These are phyloP conservation scores for Sebastes matsubarae DNA, from an alignment of 2,797 vertebrate species.

Conservation along the genomic window DNA sequence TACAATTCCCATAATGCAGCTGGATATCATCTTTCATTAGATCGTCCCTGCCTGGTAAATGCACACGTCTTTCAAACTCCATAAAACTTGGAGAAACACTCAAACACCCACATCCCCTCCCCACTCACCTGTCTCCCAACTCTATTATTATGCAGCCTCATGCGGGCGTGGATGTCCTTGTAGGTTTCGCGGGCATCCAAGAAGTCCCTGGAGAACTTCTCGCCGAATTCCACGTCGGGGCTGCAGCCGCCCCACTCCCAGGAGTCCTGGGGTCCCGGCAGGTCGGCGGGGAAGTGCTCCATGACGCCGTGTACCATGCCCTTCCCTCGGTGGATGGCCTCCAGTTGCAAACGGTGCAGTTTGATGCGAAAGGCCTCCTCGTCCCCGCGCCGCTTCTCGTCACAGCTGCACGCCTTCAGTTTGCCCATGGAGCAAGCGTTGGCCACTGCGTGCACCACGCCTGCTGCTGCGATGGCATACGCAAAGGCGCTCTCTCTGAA, in stretches of 20 bases:
- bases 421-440: constrained; percentile 97
- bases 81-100: not conserved
- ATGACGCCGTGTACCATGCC: constrained; percentile 97
- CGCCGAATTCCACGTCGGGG: constrained; percentile 96
- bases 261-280: constrained; percentile 92
- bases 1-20: not conserved
- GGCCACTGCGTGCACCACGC: constrained; percentile 95
- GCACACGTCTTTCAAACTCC: not conserved
- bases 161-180: constrained; percentile 96
- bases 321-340: constrained; percentile 95
- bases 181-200: constrained; percentile 96
- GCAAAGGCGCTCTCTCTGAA: constrained; percentile 97
- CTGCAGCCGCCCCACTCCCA: constrained; percentile 99
- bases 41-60: not conserved
- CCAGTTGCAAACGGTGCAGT: constrained; percentile 93
- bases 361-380: constrained; percentile 96
- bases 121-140: constrained; percentile 97
- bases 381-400: constrained; percentile 92
- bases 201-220: constrained; percentile 98
- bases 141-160: constrained; percentile 98
- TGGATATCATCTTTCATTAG: not conserved
- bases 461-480: constrained; percentile 94
- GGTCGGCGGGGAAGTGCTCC: constrained; percentile 90
- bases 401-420: constrained; percentile 93
- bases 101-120: not conserved